Conservation (phyloP, 2,888 invertebrate species). For the Drosophila falleni region DNA sequence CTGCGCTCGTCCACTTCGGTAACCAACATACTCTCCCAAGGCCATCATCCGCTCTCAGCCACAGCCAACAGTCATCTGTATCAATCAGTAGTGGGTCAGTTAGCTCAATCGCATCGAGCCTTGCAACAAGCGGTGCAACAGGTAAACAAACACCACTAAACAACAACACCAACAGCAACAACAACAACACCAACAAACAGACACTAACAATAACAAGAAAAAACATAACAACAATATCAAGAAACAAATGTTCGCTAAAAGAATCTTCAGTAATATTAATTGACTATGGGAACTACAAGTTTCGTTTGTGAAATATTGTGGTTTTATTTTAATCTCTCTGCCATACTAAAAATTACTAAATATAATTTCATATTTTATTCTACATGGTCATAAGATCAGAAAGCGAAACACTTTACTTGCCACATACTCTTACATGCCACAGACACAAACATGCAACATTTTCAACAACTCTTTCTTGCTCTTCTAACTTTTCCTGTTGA, state of each 20-base stretch:
- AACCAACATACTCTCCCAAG: conserved; percentile 86
- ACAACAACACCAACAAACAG: conserved; percentile 36
- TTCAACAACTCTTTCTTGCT: conserved; percentile 57
- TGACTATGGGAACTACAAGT: not conserved
- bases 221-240: conserved; percentile 5
- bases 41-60: conserved; percentile 92
- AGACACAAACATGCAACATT: conserved; percentile 32
- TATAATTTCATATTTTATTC: not conserved
- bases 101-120: conserved; percentile 88
- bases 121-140: conserved; percentile 86
- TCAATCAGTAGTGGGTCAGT: conserved; percentile 88
- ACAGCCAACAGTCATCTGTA: conserved; percentile 86
- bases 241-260: not conserved
- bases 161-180: conserved; percentile 43
- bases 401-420: not conserved
- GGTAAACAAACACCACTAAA: conserved; percentile 82
- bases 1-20: conserved; percentile 86
- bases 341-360: too few species aligned
- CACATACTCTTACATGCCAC: conserved; percentile 11
- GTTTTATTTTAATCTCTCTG: not conserved
- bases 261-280: not conserved
- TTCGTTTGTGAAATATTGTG: not conserved
- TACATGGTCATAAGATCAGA: not conserved
- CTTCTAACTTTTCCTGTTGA: conserved; percentile 82
- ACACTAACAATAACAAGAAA: conserved; percentile 12